These are phyloP conservation scores for Machimus atricapillus DNA, from an alignment of 2,888 invertebrate species.

Conservation along the genomic window DNA sequence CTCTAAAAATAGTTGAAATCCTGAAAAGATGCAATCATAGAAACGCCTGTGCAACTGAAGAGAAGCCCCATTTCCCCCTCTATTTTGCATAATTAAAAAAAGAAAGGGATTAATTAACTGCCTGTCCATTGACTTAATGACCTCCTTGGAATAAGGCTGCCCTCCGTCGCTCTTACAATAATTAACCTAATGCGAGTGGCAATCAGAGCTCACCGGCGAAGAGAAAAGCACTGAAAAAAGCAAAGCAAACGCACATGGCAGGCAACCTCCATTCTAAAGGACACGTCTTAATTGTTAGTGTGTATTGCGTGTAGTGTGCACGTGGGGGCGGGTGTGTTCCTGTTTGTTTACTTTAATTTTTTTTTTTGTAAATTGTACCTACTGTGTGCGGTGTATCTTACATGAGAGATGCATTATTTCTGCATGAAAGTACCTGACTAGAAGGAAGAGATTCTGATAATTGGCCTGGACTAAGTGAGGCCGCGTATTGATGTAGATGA, in stretches of 20 bases:
- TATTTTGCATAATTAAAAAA: neutral
- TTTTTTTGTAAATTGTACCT: neutral
- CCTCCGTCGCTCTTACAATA: neutral
- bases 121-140: neutral
- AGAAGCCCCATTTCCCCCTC: neutral
- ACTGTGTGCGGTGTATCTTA: conserved; percentile 10
- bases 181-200: neutral
- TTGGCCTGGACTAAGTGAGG: conserved; percentile 68
- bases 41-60: neutral
- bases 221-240: neutral
- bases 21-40: neutral
- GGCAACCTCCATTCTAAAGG: neutral
- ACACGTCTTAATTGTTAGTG: neutral
- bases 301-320: neutral
- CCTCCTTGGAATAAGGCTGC: neutral
- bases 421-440: conserved; percentile 73
- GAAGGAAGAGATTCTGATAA: conserved; percentile 80
- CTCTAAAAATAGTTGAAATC: neutral
- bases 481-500: conserved; percentile 80
- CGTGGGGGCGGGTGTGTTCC: neutral
- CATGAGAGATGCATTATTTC: conserved; percentile 8
- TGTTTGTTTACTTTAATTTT: neutral
- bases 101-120: neutral
- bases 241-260: neutral
- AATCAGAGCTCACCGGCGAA: neutral